These are phyloP conservation scores for Chondrosia reniformis DNA, from an alignment of 37 sponge, comb jelly and placozoan genomes.

Conservation along the genomic window DNA sequence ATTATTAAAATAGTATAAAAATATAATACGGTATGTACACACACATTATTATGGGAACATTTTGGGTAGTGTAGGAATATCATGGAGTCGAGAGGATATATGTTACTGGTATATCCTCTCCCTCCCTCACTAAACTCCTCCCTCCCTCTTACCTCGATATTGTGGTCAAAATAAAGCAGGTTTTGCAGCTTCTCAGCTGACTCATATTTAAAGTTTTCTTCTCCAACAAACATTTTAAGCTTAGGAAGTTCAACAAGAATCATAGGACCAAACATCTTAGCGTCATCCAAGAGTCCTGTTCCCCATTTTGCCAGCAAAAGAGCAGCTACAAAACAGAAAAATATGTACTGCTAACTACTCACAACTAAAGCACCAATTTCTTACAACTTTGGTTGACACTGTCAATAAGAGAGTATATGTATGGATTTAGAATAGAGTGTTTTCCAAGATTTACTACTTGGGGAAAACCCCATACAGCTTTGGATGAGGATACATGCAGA, in stretches of 20 bases:
- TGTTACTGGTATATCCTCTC: background rate
- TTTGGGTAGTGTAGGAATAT: background rate
- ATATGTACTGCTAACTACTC: too few relatives aligned
- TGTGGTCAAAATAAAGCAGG: constrained; percentile 47
- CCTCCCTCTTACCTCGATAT: constrained; percentile 59
- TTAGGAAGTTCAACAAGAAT: constrained; percentile 56
- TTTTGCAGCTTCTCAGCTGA: constrained; percentile 55
- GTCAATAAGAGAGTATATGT: too few relatives aligned
- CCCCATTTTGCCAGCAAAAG: constrained; percentile 47
- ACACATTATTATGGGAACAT: background rate
- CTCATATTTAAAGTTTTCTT: constrained; percentile 6
- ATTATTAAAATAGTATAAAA: background rate
- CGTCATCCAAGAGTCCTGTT: constrained; percentile 47
- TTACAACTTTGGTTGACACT: too few relatives aligned
- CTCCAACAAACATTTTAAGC: background rate
- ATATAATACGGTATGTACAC: background rate
- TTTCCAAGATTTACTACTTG: too few relatives aligned
- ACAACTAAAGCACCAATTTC: too few relatives aligned
- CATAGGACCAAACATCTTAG: constrained; percentile 57
- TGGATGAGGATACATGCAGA: too few relatives aligned
- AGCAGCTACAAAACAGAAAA: background rate
- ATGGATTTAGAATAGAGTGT: too few relatives aligned
- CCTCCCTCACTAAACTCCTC: background rate
- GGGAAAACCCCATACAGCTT: too few relatives aligned
- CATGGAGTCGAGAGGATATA: background rate